phyloP scores from a whole-genome alignment of 2,888 invertebrate genomes.

The Phasia obesa region DNA sequence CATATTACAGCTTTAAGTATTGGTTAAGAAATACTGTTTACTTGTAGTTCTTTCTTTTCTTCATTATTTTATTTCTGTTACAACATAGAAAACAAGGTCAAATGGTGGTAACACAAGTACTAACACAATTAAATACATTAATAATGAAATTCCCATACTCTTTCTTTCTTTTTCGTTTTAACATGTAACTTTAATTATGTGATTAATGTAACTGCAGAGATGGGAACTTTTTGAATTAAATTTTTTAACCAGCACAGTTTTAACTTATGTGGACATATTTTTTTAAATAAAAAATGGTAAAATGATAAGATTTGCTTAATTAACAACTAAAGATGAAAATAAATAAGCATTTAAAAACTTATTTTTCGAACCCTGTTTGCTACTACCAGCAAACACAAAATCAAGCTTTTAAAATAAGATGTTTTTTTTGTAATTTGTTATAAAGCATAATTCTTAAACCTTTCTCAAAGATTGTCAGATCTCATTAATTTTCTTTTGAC shows the following conservation, averaged over 20 bases:
- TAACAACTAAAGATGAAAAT: too few relatives aligned
- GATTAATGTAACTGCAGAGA: constrained; percentile 3
- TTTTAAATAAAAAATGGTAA: too few relatives aligned
- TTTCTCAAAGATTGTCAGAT: too few relatives aligned
- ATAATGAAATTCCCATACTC: neutral
- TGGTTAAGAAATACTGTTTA: constrained; percentile 3
- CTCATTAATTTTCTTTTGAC: too few relatives aligned
- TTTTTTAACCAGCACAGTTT: neutral
- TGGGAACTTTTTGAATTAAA: neutral
- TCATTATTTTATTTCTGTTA: constrained; percentile 2
- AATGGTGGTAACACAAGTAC: constrained; percentile 41
- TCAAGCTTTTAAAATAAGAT: too few relatives aligned
- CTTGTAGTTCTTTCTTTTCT: neutral
- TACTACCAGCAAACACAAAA: too few relatives aligned
- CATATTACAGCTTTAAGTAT: neutral
- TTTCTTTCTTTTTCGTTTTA: neutral
- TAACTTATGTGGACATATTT: too few relatives aligned
- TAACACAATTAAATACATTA: constrained; percentile 30
- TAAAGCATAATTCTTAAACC: too few relatives aligned
- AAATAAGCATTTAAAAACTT: too few relatives aligned
- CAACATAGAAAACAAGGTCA: constrained; percentile 54
- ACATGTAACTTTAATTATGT: constrained; percentile 18
- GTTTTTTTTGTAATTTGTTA: too few relatives aligned
- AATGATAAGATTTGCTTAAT: too few relatives aligned
- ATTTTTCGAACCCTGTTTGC: too few relatives aligned